Conservation (phyloP, 2,113 vertebrate species). For the Aegotheles bennettii region DNA sequence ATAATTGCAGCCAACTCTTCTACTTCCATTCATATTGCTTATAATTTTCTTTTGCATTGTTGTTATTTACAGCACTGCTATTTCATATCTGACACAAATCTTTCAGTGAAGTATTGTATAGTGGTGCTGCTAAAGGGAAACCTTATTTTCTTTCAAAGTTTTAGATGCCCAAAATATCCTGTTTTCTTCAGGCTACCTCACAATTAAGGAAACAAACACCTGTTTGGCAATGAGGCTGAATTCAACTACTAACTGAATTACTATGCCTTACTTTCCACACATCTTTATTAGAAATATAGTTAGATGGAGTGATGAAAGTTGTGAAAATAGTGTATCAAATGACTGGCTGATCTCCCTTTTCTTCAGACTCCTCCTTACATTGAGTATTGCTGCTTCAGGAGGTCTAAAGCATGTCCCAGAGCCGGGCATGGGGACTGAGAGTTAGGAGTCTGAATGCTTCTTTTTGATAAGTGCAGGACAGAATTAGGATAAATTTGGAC, state of each 20-base stretch:
- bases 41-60: neutral
- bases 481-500: neutral
- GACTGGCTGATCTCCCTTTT: neutral
- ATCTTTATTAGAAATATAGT: neutral
- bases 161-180: neutral
- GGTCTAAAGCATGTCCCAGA: neutral
- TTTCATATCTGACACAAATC: neutral
- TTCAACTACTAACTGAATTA: neutral
- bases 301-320: neutral
- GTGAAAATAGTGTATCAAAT: neutral
- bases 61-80: neutral
- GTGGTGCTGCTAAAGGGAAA: rapidly evolving
- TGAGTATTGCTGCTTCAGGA: neutral
- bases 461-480: neutral
- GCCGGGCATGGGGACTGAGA: rapidly evolving
- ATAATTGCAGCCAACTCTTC: neutral
- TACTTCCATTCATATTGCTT: neutral
- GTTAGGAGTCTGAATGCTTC: neutral
- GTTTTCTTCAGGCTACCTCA: neutral
- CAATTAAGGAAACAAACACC: constrained; percentile 10
- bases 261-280: neutral
- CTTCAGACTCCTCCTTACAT: neutral
- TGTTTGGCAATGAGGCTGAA: neutral
- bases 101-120: neutral
- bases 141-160: neutral